phyloP scores from a whole-genome alignment of 64 coral and sea anemone genomes.

The Hydrozoanthus tunicans region DNA sequence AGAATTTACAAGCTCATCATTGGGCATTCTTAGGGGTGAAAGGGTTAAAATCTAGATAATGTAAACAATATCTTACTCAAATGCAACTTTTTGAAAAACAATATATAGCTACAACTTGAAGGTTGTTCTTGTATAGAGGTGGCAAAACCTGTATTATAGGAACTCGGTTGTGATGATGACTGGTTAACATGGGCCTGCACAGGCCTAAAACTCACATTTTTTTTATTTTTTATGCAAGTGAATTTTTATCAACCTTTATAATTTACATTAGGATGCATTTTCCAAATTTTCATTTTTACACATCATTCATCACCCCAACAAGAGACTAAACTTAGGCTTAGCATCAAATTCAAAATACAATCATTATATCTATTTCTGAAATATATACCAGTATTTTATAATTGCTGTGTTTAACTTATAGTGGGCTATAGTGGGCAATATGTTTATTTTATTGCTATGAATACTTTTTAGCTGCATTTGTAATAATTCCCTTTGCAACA shows the following conservation, averaged over 20 bases:
- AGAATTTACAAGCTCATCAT: too few species aligned
- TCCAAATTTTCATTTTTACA: conserved; percentile 17
- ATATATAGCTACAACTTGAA: conserved; percentile 20
- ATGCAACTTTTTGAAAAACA: conserved; percentile 27
- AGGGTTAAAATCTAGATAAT: conserved; percentile 24
- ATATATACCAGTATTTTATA: conserved; percentile 27
- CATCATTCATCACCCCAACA: conserved; percentile 9
- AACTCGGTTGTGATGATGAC: conserved; percentile 16
- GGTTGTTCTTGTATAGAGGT: conserved; percentile 19
- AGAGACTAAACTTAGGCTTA: conserved; percentile 7
- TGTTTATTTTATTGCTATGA: neutral
- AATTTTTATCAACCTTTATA: conserved; percentile 11
- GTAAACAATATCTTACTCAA: conserved; percentile 27
- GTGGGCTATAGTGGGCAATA: neutral
- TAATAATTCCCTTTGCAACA: conserved; percentile 47
- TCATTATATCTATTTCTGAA: conserved; percentile 10
- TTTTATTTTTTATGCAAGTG: neutral
- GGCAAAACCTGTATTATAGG: conserved; percentile 11
- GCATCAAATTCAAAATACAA: conserved; percentile 24
- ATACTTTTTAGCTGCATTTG: conserved; percentile 49
- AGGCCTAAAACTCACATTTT: conserved; percentile 17
- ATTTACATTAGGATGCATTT: conserved; percentile 17
- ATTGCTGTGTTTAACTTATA: conserved; percentile 14
- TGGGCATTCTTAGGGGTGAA: conserved; percentile 3
- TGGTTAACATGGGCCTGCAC: conserved; percentile 14